These are phyloP conservation scores for Pristionchus maxplancki DNA, from an alignment of 2,888 invertebrate genomes.

Conservation along the genomic window DNA sequence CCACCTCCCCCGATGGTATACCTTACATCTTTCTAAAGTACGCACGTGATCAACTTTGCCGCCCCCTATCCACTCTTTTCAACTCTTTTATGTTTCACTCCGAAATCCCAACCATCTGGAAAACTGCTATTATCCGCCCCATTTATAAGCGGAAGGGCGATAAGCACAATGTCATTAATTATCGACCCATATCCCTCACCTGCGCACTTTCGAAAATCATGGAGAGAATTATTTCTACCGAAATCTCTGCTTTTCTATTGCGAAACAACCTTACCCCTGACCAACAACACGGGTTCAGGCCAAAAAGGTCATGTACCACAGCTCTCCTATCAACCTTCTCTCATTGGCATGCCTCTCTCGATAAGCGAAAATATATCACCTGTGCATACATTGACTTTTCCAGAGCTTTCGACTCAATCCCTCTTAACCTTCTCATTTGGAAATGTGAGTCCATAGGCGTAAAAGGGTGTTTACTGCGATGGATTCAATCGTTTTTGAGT, in stretches of 20 bases:
- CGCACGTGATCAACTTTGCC: background rate
- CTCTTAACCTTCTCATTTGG: background rate
- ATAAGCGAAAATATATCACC: background rate
- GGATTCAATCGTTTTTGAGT: background rate
- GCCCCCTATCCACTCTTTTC: constrained; percentile 23
- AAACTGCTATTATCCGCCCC: background rate
- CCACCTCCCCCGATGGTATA: background rate
- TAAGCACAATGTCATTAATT: background rate
- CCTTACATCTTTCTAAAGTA: constrained; percentile 24
- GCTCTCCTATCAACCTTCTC: background rate
- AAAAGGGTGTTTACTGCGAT: background rate
- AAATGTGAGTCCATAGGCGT: background rate
- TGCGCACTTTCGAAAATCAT: background rate
- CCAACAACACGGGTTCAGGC: background rate
- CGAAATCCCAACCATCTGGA: background rate
- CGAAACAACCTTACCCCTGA: background rate
- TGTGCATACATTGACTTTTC: background rate
- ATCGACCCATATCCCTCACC: constrained; percentile 11
- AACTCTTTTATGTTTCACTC: background rate
- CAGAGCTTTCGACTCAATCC: background rate
- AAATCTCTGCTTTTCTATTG: background rate
- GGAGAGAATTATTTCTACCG: background rate
- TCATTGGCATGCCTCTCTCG: background rate
- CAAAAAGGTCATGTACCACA: background rate
- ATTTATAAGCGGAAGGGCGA: constrained; percentile 8